A percentile compares a stretch with the other conserved stretches of the same genome.
These are phyloP conservation scores for Trogon surrucura DNA, from an alignment of 2,113 vertebrate genomes.

Conservation along the genomic window DNA sequence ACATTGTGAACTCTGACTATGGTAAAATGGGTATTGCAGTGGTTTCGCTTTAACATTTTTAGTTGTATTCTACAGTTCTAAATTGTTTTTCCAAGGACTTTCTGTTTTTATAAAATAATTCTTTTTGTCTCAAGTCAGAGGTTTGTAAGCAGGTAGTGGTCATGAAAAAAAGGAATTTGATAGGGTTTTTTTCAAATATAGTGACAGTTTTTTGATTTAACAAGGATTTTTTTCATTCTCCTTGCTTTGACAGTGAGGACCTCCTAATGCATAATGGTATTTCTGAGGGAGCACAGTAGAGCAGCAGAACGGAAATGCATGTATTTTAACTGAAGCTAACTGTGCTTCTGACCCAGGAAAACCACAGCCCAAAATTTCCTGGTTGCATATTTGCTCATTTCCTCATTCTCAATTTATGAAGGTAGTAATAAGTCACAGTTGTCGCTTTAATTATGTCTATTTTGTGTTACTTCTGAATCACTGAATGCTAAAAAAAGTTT, in stretches of 20 bases:
- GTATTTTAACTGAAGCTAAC: constrained; percentile 3
- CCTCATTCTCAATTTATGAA: background rate
- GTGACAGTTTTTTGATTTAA: background rate
- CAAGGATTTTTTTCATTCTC: background rate
- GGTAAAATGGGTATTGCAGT: background rate
- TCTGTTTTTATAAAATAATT: background rate
- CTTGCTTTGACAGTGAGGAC: background rate
- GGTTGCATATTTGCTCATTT: constrained; percentile 20
- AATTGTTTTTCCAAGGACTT: background rate
- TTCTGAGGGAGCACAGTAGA: background rate
- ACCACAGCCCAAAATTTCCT: constrained; percentile 16
- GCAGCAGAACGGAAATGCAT: background rate
- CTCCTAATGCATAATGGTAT: background rate
- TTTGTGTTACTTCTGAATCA: background rate
- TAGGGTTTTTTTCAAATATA: background rate
- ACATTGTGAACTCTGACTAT: background rate
- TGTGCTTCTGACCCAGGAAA: constrained; percentile 35
- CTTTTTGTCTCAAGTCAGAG: background rate
- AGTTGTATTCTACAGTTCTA: background rate
- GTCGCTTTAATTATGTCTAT: background rate
- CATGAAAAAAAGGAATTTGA: background rate
- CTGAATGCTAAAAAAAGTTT: background rate
- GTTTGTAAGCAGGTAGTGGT: background rate
- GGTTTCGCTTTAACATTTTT: background rate
- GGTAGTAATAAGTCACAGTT: background rate